These are phyloP conservation scores for Daphoenositta chrysoptera DNA, from an alignment of 2,113 vertebrate genomes.

Conservation along the genomic window DNA sequence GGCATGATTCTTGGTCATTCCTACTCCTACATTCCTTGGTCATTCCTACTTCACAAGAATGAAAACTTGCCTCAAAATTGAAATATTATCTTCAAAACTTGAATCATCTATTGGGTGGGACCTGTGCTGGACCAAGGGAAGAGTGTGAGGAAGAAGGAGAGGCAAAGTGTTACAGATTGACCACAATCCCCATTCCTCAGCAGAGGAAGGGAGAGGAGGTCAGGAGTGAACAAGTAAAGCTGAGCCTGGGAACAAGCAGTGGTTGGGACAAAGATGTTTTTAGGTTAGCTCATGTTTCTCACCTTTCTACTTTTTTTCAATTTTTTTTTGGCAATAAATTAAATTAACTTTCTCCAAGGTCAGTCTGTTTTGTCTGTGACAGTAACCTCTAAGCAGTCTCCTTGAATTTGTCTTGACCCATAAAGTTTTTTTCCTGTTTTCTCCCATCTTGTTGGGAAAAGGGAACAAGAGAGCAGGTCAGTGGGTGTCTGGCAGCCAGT, in stretches of 20 bases:
- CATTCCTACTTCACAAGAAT: not conserved
- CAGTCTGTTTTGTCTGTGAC: not conserved
- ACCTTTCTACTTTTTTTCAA: not conserved
- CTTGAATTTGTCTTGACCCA: not conserved
- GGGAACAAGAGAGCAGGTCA: not conserved
- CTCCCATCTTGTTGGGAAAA: not conserved
- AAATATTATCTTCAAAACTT: not conserved
- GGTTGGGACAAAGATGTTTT: not conserved
- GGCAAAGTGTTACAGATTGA: not conserved
- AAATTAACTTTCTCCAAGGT: not conserved
- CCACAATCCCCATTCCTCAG: not conserved
- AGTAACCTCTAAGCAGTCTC: not conserved
- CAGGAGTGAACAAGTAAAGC: not conserved
- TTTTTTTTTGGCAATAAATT: not conserved
- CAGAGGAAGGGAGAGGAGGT: not conserved
- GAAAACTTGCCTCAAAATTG: not conserved
- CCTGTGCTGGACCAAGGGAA: not conserved
- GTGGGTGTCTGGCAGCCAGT: not conserved
- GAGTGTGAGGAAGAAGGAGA: not conserved
- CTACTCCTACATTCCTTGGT: too few relatives aligned
- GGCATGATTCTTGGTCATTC: not conserved
- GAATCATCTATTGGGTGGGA: not conserved
- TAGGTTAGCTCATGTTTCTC: not conserved
- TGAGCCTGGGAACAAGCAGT: not conserved
- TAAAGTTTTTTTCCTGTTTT: not conserved